These are phyloP conservation scores for Pomacea canaliculata DNA, from an alignment of 2,888 invertebrate species.

Conservation along the genomic window DNA sequence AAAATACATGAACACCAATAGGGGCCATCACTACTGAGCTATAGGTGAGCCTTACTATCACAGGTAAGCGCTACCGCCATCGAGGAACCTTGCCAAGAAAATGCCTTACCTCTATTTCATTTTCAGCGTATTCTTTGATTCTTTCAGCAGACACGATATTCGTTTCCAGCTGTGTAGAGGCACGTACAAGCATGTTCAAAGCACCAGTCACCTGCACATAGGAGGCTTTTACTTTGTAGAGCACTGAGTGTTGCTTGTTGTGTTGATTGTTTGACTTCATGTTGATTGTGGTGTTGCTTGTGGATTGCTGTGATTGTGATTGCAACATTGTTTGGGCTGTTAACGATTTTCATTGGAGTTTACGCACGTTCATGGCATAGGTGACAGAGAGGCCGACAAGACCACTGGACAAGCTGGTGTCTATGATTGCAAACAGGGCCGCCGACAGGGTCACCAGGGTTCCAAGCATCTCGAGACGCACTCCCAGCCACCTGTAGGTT, in stretches of 20 bases:
- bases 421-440: constrained; percentile 87
- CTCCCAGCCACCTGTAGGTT: constrained; percentile 85
- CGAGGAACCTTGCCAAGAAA: no score
- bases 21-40: no score
- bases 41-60: no score
- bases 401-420: constrained; percentile 78
- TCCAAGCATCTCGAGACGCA: constrained; percentile 95
- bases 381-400: constrained; percentile 73
- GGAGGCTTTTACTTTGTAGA: neutral
- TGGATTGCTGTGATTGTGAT: no score
- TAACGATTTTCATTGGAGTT: no score
- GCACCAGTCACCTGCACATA: constrained; percentile 86
- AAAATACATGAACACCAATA: no score
- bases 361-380: constrained; percentile 72
- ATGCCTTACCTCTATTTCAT: constrained; percentile 68
- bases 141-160: constrained; percentile 97
- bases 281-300: no score
- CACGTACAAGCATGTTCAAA: constrained; percentile 94
- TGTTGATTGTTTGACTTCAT: no score
- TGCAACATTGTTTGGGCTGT: no score
- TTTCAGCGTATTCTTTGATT: constrained; percentile 91
- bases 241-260: no score
- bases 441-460: constrained; percentile 95
- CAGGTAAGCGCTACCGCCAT: no score
- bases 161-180: constrained; percentile 96